Percentiles rank a stretch among this genome's conserved stretches.
phyloP scores from a whole-genome alignment of 2,888 invertebrate genomes.

The Steinernema carpocapsae region DNA sequence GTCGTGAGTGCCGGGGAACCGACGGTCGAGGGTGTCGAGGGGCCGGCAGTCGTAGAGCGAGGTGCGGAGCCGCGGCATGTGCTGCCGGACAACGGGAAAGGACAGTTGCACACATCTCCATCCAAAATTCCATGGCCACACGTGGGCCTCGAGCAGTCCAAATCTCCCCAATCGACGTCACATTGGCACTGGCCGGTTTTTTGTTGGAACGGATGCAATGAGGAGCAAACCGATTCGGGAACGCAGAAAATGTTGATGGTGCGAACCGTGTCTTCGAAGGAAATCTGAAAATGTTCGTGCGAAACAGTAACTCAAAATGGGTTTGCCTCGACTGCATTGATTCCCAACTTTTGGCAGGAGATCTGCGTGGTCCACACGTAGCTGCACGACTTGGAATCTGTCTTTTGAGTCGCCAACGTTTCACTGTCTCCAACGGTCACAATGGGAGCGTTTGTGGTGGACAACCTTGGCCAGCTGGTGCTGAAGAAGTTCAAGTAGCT shows the following conservation, averaged over 20 bases:
- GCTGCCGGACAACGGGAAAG: neutral
- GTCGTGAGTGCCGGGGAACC: neutral
- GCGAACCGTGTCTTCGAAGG: neutral
- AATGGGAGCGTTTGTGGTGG: neutral
- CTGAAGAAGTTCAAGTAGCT: constrained; percentile 20
- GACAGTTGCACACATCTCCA: constrained; percentile 16
- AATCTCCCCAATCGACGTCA: neutral
- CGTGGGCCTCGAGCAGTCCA: constrained; percentile 15
- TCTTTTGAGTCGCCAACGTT: constrained; percentile 3
- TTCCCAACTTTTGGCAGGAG: neutral
- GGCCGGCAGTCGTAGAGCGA: neutral
- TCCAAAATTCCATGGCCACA: neutral
- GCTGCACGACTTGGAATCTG: neutral
- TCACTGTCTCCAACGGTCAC: neutral
- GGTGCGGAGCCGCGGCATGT: neutral
- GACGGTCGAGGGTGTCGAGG: neutral
- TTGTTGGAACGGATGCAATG: neutral
- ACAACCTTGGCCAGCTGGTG: neutral
- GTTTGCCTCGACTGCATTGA: neutral
- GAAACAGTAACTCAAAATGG: too few species aligned
- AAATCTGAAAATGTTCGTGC: neutral
- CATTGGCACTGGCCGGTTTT: neutral
- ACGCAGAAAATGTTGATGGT: neutral
- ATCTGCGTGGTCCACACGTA: neutral
- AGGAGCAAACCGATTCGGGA: neutral